phyloP scores from a whole-genome alignment of 2,888 invertebrate genomes.

The Drosophila setosimentum region DNA sequence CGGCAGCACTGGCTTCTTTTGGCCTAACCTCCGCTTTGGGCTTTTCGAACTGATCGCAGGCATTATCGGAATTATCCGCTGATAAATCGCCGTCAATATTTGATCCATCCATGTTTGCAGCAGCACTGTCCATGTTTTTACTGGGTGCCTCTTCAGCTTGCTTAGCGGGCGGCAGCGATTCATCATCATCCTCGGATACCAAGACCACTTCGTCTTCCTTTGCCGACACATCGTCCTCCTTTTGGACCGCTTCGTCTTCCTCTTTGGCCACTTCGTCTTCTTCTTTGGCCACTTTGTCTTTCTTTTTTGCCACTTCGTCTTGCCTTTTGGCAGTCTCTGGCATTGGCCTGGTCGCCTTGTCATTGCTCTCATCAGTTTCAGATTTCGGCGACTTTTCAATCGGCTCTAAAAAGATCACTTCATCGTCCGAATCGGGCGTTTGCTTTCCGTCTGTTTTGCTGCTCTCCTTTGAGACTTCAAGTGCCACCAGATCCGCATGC shows the following conservation, averaged over 20 bases:
- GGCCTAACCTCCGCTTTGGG: conserved; percentile 37
- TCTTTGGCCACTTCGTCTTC: not conserved
- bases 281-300: conserved; percentile 17
- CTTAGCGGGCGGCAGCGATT: conserved; percentile 19
- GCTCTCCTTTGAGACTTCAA: not conserved
- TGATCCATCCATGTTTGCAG: not conserved
- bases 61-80: conserved; percentile 83
- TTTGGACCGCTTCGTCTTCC: not conserved
- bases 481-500: not conserved
- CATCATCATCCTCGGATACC: conserved; percentile 73
- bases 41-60: conserved; percentile 81
- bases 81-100: conserved; percentile 34
- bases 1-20: conserved; percentile 16
- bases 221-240: conserved; percentile 9
- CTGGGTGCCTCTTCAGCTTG: conserved; percentile 1
- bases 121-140: conserved; percentile 4
- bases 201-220: conserved; percentile 65
- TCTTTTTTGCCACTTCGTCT: too few relatives aligned
- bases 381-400: conserved; percentile 46
- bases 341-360: not conserved
- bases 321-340: conserved; percentile 11
- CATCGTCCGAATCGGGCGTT: conserved; percentile 67
- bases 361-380: not conserved
- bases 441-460: conserved; percentile 12
- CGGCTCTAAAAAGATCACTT: conserved; percentile 77